phyloP scores from a whole-genome alignment of 1,140 invertebrate species.

The Pseudomyrmex dendroicus region DNA sequence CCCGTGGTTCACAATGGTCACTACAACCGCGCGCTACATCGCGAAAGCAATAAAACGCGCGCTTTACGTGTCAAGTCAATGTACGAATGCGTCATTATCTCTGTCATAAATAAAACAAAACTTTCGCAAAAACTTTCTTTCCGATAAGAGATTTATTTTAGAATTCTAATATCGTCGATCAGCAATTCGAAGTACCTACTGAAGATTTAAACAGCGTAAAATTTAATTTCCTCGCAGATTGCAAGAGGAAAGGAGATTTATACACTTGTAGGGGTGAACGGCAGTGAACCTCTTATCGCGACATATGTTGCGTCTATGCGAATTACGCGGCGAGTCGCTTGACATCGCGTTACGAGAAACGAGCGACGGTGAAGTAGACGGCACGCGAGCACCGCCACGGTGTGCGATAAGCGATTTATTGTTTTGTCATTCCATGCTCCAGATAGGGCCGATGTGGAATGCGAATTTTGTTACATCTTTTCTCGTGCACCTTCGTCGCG shows the following conservation, averaged over 20 bases:
- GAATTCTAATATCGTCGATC: background rate
- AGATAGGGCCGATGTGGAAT: conserved; percentile 55
- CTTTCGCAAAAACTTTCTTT: background rate
- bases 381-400: conserved; percentile 44
- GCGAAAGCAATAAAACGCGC: conserved; percentile 4
- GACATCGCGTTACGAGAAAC: conserved; percentile 41
- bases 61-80: background rate
- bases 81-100: background rate
- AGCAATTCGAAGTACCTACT: too few species aligned
- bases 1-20: conserved; percentile 22
- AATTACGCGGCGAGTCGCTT: conserved; percentile 58
- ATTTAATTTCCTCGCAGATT: conserved; percentile 51
- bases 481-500: conserved; percentile 10
- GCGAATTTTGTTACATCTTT: conserved; percentile 54
- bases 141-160: background rate
- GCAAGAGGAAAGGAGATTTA: conserved; percentile 36
- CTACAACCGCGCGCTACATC: background rate
- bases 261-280: background rate
- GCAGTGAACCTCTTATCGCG: conserved; percentile 43
- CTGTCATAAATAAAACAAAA: background rate
- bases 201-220: conserved; percentile 1
- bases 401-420: conserved; percentile 60
- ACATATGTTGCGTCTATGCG: conserved; percentile 54
- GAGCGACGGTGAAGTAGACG: conserved; percentile 39
- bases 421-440: conserved; percentile 62